A percentile compares a stretch with the other conserved stretches of the same genome.
These are phyloP conservation scores for Tuta absoluta DNA, from an alignment of 2,888 invertebrate genomes.

Conservation along the genomic window DNA sequence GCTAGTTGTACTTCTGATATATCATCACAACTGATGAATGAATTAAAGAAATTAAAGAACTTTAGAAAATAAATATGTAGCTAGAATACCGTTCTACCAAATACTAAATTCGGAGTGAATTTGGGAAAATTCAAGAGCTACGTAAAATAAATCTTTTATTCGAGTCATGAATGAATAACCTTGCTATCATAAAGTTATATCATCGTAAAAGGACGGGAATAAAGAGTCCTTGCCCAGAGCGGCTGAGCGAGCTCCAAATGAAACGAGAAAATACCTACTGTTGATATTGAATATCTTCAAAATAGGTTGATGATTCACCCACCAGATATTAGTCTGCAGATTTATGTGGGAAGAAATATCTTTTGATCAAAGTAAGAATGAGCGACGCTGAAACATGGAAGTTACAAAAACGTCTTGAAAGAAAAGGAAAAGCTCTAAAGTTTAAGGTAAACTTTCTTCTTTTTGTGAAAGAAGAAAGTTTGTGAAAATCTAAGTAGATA, in stretches of 20 bases:
- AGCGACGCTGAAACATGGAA: background rate
- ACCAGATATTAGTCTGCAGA: background rate
- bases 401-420: too few relatives aligned
- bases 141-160: slow-evolving; percentile 1
- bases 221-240: slow-evolving; percentile 12
- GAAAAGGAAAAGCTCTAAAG: too few relatives aligned
- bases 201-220: slow-evolving; percentile 12
- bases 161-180: slow-evolving; percentile 15
- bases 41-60: too few relatives aligned
- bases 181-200: slow-evolving; percentile 21
- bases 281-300: slow-evolving; percentile 22
- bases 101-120: background rate
- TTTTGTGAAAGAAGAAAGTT: too few relatives aligned
- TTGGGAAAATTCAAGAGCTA: background rate
- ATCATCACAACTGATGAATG: too few relatives aligned
- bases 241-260: slow-evolving; percentile 7
- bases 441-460: too few relatives aligned
- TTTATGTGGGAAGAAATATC: background rate
- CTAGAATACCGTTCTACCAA: background rate
- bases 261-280: slow-evolving; percentile 5
- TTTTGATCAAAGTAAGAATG: background rate
- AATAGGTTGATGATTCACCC: background rate
- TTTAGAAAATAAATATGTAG: background rate
- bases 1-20: too few relatives aligned
- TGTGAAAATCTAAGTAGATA: too few relatives aligned